These are phyloP conservation scores for Geodia barretti DNA, from an alignment of 37 sponge, comb jelly and placozoan species.

Conservation along the genomic window DNA sequence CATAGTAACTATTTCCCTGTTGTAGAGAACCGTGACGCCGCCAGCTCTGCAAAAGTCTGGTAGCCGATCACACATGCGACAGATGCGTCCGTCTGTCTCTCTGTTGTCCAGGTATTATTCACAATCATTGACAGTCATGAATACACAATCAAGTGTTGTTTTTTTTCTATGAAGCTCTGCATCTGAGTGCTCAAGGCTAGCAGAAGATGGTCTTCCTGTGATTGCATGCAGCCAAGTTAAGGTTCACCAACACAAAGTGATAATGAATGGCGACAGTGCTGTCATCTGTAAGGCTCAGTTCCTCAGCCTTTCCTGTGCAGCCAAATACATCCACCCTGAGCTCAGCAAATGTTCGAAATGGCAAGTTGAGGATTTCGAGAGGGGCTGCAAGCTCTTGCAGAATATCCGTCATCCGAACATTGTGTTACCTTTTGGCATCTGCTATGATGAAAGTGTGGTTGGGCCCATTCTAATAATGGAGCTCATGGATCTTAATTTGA, in stretches of 20 bases:
- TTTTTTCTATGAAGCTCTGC: too few species aligned
- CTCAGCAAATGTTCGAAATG: neutral
- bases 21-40: too few species aligned
- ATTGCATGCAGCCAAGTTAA: too few species aligned
- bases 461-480: neutral
- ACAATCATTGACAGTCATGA: too few species aligned
- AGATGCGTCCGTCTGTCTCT: too few species aligned
- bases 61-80: too few species aligned
- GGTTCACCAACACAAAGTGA: neutral
- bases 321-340: neutral
- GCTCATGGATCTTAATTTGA: neutral
- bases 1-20: too few species aligned
- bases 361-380: neutral
- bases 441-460: neutral
- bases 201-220: too few species aligned
- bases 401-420: neutral
- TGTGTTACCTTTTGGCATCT: neutral
- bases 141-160: too few species aligned
- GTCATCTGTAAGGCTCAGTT: neutral
- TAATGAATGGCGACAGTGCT: neutral
- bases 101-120: too few species aligned
- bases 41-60: too few species aligned
- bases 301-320: neutral
- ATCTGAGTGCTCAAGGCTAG: too few species aligned
- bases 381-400: neutral